A percentile compares a stretch with the other conserved stretches of the same genome.
Conservation (phyloP, 2,113 vertebrate species). For the Alouatta palliata region DNA sequence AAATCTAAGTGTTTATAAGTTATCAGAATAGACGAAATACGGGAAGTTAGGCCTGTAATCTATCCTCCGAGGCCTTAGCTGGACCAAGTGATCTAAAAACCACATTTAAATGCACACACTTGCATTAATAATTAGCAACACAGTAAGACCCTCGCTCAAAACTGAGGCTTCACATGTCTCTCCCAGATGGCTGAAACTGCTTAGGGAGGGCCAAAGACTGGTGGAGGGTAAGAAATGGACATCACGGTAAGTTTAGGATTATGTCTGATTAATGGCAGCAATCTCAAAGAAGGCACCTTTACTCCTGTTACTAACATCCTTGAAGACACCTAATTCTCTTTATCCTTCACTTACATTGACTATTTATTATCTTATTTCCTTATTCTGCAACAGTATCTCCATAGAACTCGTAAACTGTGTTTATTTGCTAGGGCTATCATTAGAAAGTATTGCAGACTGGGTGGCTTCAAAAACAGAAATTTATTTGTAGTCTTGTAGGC, state of each 20-base stretch:
- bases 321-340: background rate
- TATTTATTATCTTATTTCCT: background rate
- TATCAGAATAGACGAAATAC: background rate
- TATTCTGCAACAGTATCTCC: background rate
- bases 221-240: fast-evolving
- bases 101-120: background rate
- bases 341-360: background rate
- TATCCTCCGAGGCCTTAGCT: background rate
- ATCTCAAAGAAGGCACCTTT: background rate
- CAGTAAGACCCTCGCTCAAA: background rate
- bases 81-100: no score
- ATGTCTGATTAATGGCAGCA: no score
- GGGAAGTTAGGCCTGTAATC: fast-evolving
- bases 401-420: background rate
- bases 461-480: background rate
- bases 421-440: fast-evolving
- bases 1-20: background rate
- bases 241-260: background rate
- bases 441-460: no score
- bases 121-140: background rate
- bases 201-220: background rate
- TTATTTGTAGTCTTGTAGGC: background rate
- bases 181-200: background rate
- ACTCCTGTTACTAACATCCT: background rate
- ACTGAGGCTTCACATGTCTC: background rate